phyloP scores from a whole-genome alignment of 2,888 invertebrate species.

The Endotricha flammealis region DNA sequence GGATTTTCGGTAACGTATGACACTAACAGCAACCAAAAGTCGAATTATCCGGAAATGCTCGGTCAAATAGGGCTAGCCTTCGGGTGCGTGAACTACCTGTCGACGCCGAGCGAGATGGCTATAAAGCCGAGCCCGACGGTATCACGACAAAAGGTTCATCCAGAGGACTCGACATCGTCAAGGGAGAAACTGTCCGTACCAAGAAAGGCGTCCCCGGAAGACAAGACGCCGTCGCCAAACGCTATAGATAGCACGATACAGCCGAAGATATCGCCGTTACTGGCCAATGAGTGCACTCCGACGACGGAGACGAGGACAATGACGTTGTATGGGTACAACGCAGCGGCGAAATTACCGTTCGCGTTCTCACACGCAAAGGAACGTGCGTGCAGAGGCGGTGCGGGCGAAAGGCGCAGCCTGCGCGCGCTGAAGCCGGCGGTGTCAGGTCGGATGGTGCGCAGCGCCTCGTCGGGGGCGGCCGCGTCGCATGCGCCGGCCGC shows the following conservation, averaged over 20 bases:
- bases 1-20: conserved; percentile 39
- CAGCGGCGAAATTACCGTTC: conserved; percentile 69
- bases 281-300: conserved; percentile 57
- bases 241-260: conserved; percentile 45
- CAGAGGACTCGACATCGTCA: conserved; percentile 57
- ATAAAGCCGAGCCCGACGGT: conserved; percentile 27
- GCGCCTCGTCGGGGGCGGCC: conserved; percentile 71
- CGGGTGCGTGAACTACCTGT: conserved; percentile 72
- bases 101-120: conserved; percentile 46
- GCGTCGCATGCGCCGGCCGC: conserved; percentile 57
- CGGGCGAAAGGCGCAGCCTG: conserved; percentile 44
- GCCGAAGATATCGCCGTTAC: conserved; percentile 68
- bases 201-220: conserved; percentile 55
- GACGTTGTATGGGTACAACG: conserved; percentile 74
- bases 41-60: conserved; percentile 75
- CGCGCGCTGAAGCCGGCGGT: conserved; percentile 43
- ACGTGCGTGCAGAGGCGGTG: conserved; percentile 24
- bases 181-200: conserved; percentile 50
- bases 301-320: conserved; percentile 62
- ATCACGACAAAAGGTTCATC: conserved; percentile 62
- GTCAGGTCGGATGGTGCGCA: conserved; percentile 74
- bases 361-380: conserved; percentile 62
- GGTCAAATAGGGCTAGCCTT: conserved; percentile 74
- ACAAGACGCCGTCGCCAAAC: conserved; percentile 56
- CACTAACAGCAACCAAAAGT: conserved; percentile 67